Percentiles rank a stretch among this genome's conserved stretches.
Evolutionary conservation across 2,888 invertebrate genomes (phyloP).

Genomic region (Lamproptera curius): DNA sequence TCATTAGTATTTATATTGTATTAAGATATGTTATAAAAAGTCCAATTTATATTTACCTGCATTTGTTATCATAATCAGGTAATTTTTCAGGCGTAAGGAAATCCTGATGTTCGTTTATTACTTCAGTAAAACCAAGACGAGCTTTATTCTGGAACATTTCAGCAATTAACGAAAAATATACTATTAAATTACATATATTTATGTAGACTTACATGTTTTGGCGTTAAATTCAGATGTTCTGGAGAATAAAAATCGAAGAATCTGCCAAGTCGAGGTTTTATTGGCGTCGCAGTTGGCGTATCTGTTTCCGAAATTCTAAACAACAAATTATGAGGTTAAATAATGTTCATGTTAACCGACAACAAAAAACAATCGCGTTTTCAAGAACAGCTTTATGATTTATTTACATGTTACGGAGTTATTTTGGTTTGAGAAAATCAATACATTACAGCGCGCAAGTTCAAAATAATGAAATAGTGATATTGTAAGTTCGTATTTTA

Average conservation of each 20-base stretch:
- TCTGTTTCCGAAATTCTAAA: slow-evolving; percentile 41
- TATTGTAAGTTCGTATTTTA: slow-evolving; percentile 22
- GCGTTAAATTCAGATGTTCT: slow-evolving; percentile 68
- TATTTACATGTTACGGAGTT: slow-evolving; percentile 73
- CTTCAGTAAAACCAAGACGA: slow-evolving; percentile 36
- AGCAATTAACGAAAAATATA: not conserved
- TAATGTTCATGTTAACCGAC: slow-evolving; percentile 11
- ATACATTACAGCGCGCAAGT: slow-evolving; percentile 72
- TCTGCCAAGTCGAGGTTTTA: slow-evolving; percentile 59
- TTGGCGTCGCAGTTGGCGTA: slow-evolving; percentile 49
- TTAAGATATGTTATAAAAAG: no score
- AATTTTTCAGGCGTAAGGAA: slow-evolving; percentile 52
- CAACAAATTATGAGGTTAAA: slow-evolving; percentile 21
- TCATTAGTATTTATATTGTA: not conserved
- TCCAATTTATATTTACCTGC: slow-evolving; percentile 55
- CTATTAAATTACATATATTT: not conserved
- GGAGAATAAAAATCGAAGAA: slow-evolving; percentile 71
- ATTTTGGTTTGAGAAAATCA: slow-evolving; percentile 75
- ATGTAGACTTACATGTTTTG: slow-evolving; percentile 57
- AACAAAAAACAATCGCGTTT: slow-evolving; percentile 17
- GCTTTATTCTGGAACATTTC: slow-evolving; percentile 44
- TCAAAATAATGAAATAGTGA: slow-evolving; percentile 42
- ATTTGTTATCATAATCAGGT: slow-evolving; percentile 47
- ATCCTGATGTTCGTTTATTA: slow-evolving; percentile 49
- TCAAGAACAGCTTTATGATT: slow-evolving; percentile 60